These are phyloP conservation scores for Caradrina kadenii DNA, from an alignment of 2,888 invertebrate genomes.

Conservation along the genomic window DNA sequence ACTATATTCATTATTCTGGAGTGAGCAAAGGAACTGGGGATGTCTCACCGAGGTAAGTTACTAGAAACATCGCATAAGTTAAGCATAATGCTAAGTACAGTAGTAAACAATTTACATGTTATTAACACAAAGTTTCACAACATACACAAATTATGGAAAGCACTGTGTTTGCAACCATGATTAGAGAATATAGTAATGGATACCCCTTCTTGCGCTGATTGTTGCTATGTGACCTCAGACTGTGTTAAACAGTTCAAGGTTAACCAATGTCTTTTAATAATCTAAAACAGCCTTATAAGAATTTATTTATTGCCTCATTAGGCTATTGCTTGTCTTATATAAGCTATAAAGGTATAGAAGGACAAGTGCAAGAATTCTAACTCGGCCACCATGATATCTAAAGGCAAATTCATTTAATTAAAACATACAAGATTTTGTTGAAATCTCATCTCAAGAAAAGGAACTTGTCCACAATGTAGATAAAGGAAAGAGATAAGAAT, in stretches of 20 bases:
- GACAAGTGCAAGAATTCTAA: not conserved
- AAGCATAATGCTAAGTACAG: constrained; percentile 1
- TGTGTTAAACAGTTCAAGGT: constrained; percentile 18
- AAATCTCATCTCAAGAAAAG: no score
- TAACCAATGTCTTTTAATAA: constrained; percentile 2
- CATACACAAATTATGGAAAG: not conserved
- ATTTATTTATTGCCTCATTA: not conserved
- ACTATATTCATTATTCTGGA: constrained; percentile 97
- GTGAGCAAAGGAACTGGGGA: constrained; percentile 91
- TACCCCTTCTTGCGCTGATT: not conserved
- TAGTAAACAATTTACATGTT: constrained; percentile 20
- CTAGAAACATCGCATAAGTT: not conserved
- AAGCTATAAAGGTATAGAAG: not conserved
- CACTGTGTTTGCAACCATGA: not conserved
- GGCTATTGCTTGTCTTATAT: not conserved
- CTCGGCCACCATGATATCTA: no score
- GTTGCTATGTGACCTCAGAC: not conserved
- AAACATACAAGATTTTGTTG: no score
- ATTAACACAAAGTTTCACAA: constrained; percentile 14
- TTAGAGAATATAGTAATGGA: not conserved
- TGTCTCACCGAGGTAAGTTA: constrained; percentile 91
- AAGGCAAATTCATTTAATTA: no score
- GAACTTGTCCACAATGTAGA: no score
- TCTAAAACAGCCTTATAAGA: not conserved
- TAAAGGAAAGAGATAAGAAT: no score